phyloP scores from a whole-genome alignment of 2,888 invertebrate genomes.

The Meteorus colon region DNA sequence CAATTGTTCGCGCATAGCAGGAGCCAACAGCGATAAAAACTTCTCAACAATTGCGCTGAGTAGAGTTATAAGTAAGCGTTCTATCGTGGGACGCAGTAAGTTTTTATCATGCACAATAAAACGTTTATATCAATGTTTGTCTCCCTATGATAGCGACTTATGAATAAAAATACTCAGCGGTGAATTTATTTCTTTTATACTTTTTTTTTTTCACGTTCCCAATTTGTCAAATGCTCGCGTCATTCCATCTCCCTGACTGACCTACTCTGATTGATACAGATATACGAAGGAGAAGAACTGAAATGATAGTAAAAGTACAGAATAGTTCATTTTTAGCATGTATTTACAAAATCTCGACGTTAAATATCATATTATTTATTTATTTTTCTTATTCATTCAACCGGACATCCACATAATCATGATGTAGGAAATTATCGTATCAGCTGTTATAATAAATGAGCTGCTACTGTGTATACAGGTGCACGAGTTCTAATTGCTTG shows the following conservation, averaged over 20 bases:
- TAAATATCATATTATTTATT: too few relatives aligned
- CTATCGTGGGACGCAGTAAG: neutral
- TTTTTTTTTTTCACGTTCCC: neutral
- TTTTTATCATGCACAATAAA: neutral
- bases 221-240: neutral
- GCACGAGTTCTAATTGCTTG: too few relatives aligned
- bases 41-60: neutral
- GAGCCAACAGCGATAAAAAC: neutral
- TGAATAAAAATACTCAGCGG: neutral
- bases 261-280: too few relatives aligned
- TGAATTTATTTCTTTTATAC: neutral
- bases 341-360: neutral
- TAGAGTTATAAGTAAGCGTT: neutral
- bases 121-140: neutral
- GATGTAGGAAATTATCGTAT: too few relatives aligned
- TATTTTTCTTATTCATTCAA: too few relatives aligned
- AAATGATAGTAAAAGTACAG: too few relatives aligned
- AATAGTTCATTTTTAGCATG: too few relatives aligned
- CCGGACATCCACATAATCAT: too few relatives aligned
- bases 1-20: neutral
- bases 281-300: too few relatives aligned
- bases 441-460: too few relatives aligned
- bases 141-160: neutral
- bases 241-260: neutral
- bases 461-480: too few relatives aligned